Conservation (phyloP, 2,113 vertebrate genomes). For the Melierax canorus region DNA sequence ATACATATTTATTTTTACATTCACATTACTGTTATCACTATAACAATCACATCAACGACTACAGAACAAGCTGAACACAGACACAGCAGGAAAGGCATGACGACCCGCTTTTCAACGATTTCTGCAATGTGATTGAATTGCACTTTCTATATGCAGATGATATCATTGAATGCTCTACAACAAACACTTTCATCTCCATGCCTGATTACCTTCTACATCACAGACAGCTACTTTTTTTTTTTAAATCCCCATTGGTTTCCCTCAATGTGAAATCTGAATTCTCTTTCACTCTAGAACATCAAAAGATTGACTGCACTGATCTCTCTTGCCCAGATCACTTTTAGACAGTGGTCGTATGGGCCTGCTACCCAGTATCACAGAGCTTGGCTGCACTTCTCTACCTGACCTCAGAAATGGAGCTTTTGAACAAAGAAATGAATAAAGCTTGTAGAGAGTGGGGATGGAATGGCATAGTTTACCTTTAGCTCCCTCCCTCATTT, state of each 20-base stretch:
- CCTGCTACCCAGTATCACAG: neutral
- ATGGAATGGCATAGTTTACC: neutral
- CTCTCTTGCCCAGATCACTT: neutral
- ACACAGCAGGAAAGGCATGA: neutral
- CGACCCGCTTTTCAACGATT: neutral
- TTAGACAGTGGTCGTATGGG: neutral
- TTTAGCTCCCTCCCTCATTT: neutral
- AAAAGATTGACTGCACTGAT: neutral
- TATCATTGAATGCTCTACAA: neutral
- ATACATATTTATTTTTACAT: neutral
- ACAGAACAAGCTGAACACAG: neutral
- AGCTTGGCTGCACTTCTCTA: neutral
- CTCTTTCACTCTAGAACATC: conserved; percentile 66
- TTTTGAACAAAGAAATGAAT: neutral
- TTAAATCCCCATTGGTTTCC: conserved; percentile 61
- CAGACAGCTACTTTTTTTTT: neutral
- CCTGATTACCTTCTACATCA: conserved; percentile 25
- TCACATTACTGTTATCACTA: neutral
- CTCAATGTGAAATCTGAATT: conserved; percentile 58
- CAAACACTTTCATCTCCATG: conserved; percentile 23
- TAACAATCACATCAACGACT: neutral
- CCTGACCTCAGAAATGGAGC: neutral
- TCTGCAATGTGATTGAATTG: neutral
- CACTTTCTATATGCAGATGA: neutral
- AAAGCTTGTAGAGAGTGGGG: neutral